phyloP scores from a whole-genome alignment of 2,888 invertebrate species.

The Campoplex nolae region DNA sequence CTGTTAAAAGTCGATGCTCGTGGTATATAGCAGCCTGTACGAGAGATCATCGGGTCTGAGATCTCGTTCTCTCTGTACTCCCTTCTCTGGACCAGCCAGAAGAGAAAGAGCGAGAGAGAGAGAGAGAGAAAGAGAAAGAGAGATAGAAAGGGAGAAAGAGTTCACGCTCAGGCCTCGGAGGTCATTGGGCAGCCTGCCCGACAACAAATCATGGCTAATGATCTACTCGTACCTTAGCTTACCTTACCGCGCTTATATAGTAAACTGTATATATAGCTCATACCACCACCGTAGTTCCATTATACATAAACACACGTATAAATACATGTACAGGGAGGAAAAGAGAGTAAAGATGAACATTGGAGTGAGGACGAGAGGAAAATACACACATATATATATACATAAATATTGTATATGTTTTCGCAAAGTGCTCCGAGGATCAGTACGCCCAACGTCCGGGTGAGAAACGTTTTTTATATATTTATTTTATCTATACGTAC shows the following conservation, averaged over 20 bases:
- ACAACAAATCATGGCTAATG: conserved; percentile 85
- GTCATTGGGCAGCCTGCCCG: conserved; percentile 84
- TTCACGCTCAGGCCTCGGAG: conserved; percentile 78
- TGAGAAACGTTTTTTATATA: conserved; percentile 61
- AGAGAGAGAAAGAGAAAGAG: conserved; percentile 47
- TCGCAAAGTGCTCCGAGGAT: conserved; percentile 60
- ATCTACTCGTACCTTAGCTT: conserved; percentile 83
- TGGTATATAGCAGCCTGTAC: conserved; percentile 65
- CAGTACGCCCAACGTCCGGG: conserved; percentile 63
- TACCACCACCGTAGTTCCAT: conserved; percentile 52
- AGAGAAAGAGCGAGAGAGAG: conserved; percentile 35
- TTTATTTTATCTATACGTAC: conserved; percentile 59
- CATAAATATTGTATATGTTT: conserved; percentile 54
- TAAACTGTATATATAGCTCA: conserved; percentile 35
- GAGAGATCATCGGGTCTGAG: conserved; percentile 72
- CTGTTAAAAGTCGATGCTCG: conserved; percentile 66
- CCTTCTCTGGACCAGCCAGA: conserved; percentile 51
- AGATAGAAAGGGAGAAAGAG: conserved; percentile 62
- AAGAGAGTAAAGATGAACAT: conserved; percentile 54
- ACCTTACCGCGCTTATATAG: conserved; percentile 73
- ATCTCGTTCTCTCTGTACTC: conserved; percentile 70
- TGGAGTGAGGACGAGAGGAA: conserved; percentile 53
- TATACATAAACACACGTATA: conserved; percentile 35
- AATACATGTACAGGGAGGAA: conserved; percentile 34
- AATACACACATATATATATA: conserved; percentile 31